phyloP scores from a whole-genome alignment of 2,888 invertebrate species.

The Hoplodrina ambigua region DNA sequence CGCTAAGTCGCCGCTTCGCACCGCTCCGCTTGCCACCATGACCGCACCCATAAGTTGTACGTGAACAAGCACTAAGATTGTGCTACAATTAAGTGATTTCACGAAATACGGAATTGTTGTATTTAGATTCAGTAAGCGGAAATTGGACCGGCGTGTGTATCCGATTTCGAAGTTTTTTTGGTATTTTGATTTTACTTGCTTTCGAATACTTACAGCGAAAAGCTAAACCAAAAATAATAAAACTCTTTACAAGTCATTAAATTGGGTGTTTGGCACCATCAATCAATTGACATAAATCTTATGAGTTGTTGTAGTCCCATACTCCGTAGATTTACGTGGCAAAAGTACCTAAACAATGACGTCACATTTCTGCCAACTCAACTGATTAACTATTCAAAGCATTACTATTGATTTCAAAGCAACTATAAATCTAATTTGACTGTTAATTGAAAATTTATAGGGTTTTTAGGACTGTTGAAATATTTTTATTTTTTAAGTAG shows the following conservation, averaged over 20 bases:
- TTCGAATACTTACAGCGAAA: background rate
- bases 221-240: background rate
- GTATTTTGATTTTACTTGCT: conserved; percentile 9
- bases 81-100: conserved; percentile 46
- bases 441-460: too few relatives aligned
- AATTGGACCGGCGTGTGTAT: conserved; percentile 38
- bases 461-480: too few relatives aligned
- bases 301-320: too few relatives aligned
- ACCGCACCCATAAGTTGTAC: conserved; percentile 12
- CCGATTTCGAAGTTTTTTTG: conserved; percentile 15
- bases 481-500: too few relatives aligned
- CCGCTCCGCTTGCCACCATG: background rate
- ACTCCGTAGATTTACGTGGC: too few relatives aligned
- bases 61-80: conserved; percentile 52
- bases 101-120: conserved; percentile 50
- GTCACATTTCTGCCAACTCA: too few relatives aligned
- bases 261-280: too few relatives aligned
- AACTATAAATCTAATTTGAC: too few relatives aligned
- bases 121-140: conserved; percentile 51
- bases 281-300: too few relatives aligned
- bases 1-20: fast-evolving
- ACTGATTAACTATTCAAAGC: too few relatives aligned
- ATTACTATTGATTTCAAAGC: too few relatives aligned
- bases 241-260: background rate
- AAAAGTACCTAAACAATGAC: too few relatives aligned